Evolutionary conservation across 2,113 vertebrate species (phyloP), one percentile per base, ranked within the genome.

Genomic region (Scortum barcoo): DNA sequence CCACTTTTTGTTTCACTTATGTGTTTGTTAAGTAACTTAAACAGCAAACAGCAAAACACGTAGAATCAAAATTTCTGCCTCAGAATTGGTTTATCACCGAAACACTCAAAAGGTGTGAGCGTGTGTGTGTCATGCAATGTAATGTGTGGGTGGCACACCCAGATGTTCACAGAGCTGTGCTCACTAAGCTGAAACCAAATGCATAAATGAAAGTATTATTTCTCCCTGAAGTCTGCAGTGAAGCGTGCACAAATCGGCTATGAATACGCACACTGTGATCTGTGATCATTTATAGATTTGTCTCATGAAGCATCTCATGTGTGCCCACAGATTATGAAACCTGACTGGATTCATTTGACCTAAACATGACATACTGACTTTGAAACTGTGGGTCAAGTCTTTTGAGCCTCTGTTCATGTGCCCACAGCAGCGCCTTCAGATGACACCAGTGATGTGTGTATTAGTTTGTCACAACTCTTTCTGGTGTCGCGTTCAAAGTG

Each of bases 171-270:
- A 51, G 42, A 28, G 42, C 28, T 7, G 5, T 50, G 28, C 50
- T 72, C n/a, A 2, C 20, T 0, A 58, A 72, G 17, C 73, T 68
- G 80, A 81, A 87, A 84, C 42, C 71, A 61, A 79, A 67, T 36
- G 28, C 80, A 84, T 72, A 65, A 88, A 89, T 79, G 44, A 60
- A 82, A 75, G 76, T 81, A 42, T 28, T 81, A 70, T 86, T 80
- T 80, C 78, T 85, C 58, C 48, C 60, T 33, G 0, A 53, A 7
- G 26, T 30, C 46, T 44, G 72, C 85, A 90, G 20, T 28, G 67
- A 82, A 85, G 81, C 74, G 0, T 85, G 62, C 1, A 78, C 14
- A 40, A 30, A 83, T 76, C 22, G 1, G 28, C 54, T 46, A 1
- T 42, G 36, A 82, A 53, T 61, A 71, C 51, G 56, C 54, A 67